Evolutionary conservation across 2,888 invertebrate genomes (phyloP).

Genomic region (Hetaerina titia): DNA sequence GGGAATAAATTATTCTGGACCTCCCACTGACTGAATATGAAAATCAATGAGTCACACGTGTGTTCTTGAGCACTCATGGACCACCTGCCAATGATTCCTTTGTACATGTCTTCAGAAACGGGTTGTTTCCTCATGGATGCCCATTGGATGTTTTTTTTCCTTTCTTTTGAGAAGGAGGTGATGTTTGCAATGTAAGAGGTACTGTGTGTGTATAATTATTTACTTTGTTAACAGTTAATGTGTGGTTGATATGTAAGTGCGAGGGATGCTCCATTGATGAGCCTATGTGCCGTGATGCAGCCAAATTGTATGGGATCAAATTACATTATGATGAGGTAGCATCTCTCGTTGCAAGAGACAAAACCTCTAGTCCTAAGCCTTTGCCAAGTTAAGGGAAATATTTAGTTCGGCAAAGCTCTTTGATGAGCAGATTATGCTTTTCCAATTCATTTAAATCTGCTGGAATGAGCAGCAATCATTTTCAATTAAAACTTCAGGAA

Average conservation of each 20-base stretch:
- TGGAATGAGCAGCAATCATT: not conserved
- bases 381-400: constrained; percentile 23
- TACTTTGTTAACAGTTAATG: not conserved
- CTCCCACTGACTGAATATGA: not conserved
- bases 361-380: constrained; percentile 50
- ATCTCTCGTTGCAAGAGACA: constrained; percentile 39
- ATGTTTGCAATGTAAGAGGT: not conserved
- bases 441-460: not conserved
- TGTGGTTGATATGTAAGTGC: not conserved
- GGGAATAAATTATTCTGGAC: not conserved
- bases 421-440: not conserved
- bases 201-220: constrained; percentile 1
- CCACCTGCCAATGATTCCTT: not conserved
- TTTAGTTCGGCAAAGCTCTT: not conserved
- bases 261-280: not conserved
- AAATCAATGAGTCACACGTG: not conserved
- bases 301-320: constrained; percentile 24
- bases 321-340: constrained; percentile 43
- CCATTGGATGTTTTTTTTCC: not conserved
- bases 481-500: not conserved
- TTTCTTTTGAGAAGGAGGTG: not conserved
- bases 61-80: not conserved
- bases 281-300: not conserved
- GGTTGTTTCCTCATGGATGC: not conserved
- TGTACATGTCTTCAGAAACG: not conserved